Conservation (phyloP, 2,797 vertebrate species). For the Spea hammondii region DNA sequence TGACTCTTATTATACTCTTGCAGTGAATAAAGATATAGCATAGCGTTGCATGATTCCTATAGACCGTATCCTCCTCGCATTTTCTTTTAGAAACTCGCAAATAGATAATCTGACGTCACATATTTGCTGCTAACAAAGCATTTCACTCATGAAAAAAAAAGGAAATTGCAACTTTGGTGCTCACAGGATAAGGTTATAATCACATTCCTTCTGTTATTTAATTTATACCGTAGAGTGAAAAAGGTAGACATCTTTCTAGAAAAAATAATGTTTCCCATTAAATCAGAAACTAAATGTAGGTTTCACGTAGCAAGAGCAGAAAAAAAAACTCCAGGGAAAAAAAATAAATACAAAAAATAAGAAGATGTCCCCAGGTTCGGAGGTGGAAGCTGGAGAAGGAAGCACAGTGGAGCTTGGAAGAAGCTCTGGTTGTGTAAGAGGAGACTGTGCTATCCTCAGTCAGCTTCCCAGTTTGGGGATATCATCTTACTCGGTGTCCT, state of each 20-base stretch:
- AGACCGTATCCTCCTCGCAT: slow-evolving; percentile 10
- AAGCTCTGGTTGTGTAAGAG: slow-evolving; percentile 31
- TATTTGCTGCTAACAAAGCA: slow-evolving; percentile 8
- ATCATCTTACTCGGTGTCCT: slow-evolving; percentile 25
- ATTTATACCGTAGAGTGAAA: background rate
- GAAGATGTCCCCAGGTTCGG: background rate
- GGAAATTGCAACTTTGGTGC: background rate
- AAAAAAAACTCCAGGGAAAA: background rate
- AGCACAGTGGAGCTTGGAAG: slow-evolving; percentile 23
- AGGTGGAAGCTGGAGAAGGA: background rate
- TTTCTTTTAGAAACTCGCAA: background rate
- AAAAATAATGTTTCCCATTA: background rate
- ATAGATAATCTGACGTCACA: slow-evolving; percentile 1
- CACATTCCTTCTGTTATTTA: background rate
- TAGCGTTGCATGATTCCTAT: background rate
- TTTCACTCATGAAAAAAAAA: background rate
- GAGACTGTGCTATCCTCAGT: slow-evolving; percentile 58
- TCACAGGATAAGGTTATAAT: background rate
- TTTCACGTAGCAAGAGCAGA: slow-evolving; percentile 12
- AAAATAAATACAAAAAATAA: no score
- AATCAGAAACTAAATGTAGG: slow-evolving; percentile 6
- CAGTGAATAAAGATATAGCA: slow-evolving; percentile 18
- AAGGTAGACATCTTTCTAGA: background rate
- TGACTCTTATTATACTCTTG: slow-evolving; percentile 12
- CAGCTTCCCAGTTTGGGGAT: slow-evolving; percentile 47